Conservation (phyloP, 1,140 invertebrate genomes). For the Camponotus vicinus region DNA sequence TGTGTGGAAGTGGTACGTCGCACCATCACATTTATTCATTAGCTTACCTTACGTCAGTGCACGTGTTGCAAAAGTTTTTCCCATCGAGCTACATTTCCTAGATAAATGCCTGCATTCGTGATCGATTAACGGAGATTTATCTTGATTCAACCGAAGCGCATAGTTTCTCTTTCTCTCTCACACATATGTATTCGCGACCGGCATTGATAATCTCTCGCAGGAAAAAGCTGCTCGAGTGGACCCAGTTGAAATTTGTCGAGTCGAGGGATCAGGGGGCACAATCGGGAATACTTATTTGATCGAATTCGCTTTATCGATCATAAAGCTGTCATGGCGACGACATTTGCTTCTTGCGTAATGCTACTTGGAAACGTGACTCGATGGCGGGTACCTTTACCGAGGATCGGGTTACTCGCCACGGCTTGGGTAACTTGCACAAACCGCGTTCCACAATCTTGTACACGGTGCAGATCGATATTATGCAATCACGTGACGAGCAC, state of each 20-base stretch:
- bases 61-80: neutral
- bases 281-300: slow-evolving; percentile 22
- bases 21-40: slow-evolving; percentile 2
- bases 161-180: neutral
- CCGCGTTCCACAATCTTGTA: slow-evolving; percentile 48
- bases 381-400: slow-evolving; percentile 47
- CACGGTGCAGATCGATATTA: slow-evolving; percentile 38
- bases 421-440: slow-evolving; percentile 43
- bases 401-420: slow-evolving; percentile 53
- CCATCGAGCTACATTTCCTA: neutral
- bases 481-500: slow-evolving; percentile 56
- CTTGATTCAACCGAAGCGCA: neutral
- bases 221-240: neutral
- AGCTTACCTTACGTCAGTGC: slow-evolving; percentile 1
- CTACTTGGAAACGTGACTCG: slow-evolving; percentile 67
- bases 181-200: neutral
- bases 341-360: slow-evolving; percentile 56
- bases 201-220: slow-evolving; percentile 6
- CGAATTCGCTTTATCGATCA: slow-evolving; percentile 52
- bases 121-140: slow-evolving; percentile 43
- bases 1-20: neutral
- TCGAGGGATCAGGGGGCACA: neutral
- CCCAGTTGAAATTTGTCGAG: neutral
- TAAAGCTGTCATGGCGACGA: slow-evolving; percentile 58
- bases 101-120: slow-evolving; percentile 11